Percentiles rank a stretch among this genome's conserved stretches.
Evolutionary conservation across 2,888 invertebrate genomes (phyloP).

Genomic region (Nemotelus nigrinus): DNA sequence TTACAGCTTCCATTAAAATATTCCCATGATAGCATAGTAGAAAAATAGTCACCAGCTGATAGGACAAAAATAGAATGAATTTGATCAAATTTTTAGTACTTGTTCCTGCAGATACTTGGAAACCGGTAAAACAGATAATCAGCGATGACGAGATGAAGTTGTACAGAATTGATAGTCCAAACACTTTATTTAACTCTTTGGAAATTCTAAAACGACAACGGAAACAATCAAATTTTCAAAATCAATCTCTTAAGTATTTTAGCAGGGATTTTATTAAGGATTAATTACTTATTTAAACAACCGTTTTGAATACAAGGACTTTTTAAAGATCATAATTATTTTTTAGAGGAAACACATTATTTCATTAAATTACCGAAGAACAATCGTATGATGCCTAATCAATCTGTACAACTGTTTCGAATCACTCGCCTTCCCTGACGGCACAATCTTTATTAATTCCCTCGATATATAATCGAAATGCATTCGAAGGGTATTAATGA

Average conservation of each 20-base stretch:
- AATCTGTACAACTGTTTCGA: background rate
- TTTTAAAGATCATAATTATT: too few species aligned
- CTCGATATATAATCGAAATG: conserved; percentile 28
- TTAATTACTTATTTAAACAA: too few species aligned
- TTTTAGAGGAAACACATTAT: background rate
- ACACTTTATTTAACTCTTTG: conserved; percentile 3
- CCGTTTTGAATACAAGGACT: too few species aligned
- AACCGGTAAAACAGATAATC: conserved; percentile 15
- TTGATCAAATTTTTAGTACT: conserved; percentile 1
- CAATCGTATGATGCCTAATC: background rate
- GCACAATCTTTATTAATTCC: conserved; percentile 1
- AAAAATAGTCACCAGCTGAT: conserved; percentile 11
- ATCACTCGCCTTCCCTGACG: background rate
- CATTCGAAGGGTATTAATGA: conserved; percentile 2
- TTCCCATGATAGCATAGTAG: conserved; percentile 25
- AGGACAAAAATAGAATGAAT: conserved; percentile 14
- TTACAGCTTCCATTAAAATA: conserved; percentile 18
- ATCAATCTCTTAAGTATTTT: too few species aligned
- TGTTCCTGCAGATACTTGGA: conserved; percentile 27
- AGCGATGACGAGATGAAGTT: conserved; percentile 10
- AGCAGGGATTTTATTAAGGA: too few species aligned
- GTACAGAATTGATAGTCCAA: conserved; percentile 14
- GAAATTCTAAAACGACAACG: conserved; percentile 1
- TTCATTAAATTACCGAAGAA: background rate
- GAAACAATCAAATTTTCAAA: background rate